These are phyloP conservation scores for Andrena dorsata DNA, from an alignment of 2,888 invertebrate species.

Conservation along the genomic window DNA sequence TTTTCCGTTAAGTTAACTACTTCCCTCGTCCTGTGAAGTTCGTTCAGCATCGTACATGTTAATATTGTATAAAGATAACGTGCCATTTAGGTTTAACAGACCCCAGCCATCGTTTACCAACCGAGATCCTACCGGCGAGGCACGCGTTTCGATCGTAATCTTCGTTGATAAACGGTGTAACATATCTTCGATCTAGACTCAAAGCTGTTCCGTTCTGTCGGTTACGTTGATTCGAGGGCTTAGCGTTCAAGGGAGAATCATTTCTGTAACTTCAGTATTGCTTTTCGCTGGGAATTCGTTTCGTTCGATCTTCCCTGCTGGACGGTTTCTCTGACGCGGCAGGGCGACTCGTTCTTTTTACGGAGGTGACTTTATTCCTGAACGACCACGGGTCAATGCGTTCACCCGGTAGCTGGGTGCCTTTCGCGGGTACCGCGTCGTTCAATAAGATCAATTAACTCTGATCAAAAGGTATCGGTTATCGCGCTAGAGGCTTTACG, in stretches of 20 bases:
- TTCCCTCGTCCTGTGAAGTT: constrained; percentile 64
- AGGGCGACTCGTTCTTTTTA: constrained; percentile 22
- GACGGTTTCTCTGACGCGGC: neutral
- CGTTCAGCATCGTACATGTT: constrained; percentile 64
- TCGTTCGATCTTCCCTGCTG: constrained; percentile 10
- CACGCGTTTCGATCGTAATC: constrained; percentile 45
- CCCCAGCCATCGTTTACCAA: constrained; percentile 28
- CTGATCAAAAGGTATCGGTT: constrained; percentile 15
- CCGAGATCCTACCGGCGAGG: constrained; percentile 19
- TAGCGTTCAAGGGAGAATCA: constrained; percentile 16
- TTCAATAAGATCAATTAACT: constrained; percentile 3
- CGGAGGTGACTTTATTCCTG: constrained; percentile 41
- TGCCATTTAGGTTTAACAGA: constrained; percentile 79
- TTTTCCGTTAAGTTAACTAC: constrained; percentile 40
- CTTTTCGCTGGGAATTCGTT: constrained; percentile 4
- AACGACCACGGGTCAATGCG: constrained; percentile 42
- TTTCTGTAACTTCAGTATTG: constrained; percentile 30
- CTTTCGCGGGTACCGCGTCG: neutral
- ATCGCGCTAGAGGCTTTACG: neutral
- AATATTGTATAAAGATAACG: constrained; percentile 72
- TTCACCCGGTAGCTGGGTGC: constrained; percentile 1
- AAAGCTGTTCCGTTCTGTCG: constrained; percentile 20
- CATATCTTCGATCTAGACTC: constrained; percentile 49
- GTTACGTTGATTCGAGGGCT: constrained; percentile 25
- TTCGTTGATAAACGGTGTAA: constrained; percentile 50